phyloP scores from a whole-genome alignment of 2,113 vertebrate genomes.

The Paraplagusia blochii region DNA sequence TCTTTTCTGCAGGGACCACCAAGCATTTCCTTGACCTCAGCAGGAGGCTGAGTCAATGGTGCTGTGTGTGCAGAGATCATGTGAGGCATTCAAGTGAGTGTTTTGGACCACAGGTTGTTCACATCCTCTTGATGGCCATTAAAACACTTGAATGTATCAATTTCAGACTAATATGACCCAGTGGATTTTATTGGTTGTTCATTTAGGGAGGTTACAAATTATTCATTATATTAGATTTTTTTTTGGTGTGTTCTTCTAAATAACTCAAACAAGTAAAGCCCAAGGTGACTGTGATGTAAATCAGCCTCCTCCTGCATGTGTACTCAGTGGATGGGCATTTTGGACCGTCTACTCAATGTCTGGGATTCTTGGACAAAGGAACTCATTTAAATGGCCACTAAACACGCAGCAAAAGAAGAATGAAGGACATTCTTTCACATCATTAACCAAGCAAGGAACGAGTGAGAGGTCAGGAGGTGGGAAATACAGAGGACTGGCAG shows the following conservation, averaged over 20 bases:
- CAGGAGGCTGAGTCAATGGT: slow-evolving; percentile 5
- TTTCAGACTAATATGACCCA: no score
- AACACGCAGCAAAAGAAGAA: slow-evolving; percentile 67
- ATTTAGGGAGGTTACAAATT: no score
- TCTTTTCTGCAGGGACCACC: slow-evolving; percentile 34
- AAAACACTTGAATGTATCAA: no score
- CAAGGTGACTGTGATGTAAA: slow-evolving; percentile 71
- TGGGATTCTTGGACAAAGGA: slow-evolving; percentile 70
- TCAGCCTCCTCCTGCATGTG: slow-evolving; percentile 61
- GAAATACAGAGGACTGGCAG: slow-evolving; percentile 10
- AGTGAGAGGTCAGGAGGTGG: slow-evolving; percentile 59
- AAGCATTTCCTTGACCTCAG: slow-evolving; percentile 30
- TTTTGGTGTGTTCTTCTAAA: no score
- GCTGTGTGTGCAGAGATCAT: slow-evolving; percentile 5
- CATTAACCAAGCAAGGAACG: slow-evolving; percentile 72
- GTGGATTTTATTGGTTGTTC: no score
- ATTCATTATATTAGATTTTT: no score
- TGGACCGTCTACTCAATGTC: slow-evolving; percentile 72
- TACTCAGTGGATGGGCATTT: slow-evolving; percentile 71
- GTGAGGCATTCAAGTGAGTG: slow-evolving; percentile 5
- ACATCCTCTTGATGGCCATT: slow-evolving; percentile 1
- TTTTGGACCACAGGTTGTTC: slow-evolving; percentile 11
- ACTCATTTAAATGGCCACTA: slow-evolving; percentile 78
- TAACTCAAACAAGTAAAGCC: slow-evolving; percentile 1
- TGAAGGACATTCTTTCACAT: slow-evolving; percentile 83